A percentile compares a stretch with the other conserved stretches of the same genome.
phyloP scores from a whole-genome alignment of 2,113 vertebrate genomes.

The human region DNA sequence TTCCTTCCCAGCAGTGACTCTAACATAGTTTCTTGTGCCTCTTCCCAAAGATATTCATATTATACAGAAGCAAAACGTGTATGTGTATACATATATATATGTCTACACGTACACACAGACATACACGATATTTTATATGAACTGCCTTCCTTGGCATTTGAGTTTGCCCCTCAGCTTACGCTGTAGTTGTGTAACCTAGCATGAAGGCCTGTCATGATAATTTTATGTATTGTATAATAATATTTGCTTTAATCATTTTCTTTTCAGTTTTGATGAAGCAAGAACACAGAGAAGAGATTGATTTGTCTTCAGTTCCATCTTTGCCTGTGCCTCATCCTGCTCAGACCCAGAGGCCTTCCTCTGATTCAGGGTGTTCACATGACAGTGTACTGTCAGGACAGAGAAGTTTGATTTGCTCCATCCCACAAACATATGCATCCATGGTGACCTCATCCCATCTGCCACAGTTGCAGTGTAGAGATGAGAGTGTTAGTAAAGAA shows the following conservation, averaged over 20 bases:
- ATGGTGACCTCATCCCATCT: conserved; percentile 92
- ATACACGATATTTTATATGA: background rate
- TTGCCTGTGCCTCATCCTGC: conserved; percentile 89
- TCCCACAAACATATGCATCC: conserved; percentile 89
- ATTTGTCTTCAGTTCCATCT: conserved; percentile 88
- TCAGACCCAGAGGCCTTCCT: conserved; percentile 91
- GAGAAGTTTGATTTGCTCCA: conserved; percentile 88
- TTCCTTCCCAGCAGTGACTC: background rate
- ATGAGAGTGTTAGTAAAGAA: conserved; percentile 90
- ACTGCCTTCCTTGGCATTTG: background rate
- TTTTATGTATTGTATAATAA: conserved; percentile 49
- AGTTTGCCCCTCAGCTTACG: background rate
- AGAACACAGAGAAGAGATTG: conserved; percentile 95
- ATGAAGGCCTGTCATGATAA: background rate
- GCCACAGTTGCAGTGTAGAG: conserved; percentile 91
- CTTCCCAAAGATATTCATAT: background rate
- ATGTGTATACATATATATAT: background rate
- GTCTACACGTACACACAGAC: too few species aligned
- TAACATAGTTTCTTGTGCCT: background rate
- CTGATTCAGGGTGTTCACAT: conserved; percentile 90
- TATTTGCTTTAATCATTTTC: conserved; percentile 58
- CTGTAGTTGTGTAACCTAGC: background rate
- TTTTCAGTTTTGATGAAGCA: conserved; percentile 94
- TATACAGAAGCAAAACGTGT: background rate
- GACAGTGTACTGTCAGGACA: conserved; percentile 92